Base-by-base conservation (phyloP, 1,140 invertebrate species). In the Platyscapa corneri region DNA sequence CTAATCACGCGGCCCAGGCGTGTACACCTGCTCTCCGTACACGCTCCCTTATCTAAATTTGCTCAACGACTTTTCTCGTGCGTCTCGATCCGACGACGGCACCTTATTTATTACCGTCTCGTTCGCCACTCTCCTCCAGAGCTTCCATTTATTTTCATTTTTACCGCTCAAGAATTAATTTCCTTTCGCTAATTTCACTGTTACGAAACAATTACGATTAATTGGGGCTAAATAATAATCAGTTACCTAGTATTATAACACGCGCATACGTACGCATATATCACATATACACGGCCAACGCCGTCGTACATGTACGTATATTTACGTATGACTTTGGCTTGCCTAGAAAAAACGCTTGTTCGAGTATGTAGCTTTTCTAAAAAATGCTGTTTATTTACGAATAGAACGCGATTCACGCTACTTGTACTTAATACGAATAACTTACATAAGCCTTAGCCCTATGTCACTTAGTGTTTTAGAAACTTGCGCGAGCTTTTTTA, bases 321-420 rank as follows among this genome's bases (percentile, higher is more conserved):
- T 20, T 10, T 56, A 81, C 16, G 83, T 88, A 88, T 88, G 85
- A 89, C 84, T 86, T 90, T 42, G 82, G 88, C 89, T 90, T 90
- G 87, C 88, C 87, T 88, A 89, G 86, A 87, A 49, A 89, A 83
- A 80, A 85, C 39, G 89, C 89, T 90, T 88, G 83, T 88, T 87
- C 88, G 87, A 89, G 87, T 87, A 88, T 86, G 75, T 88, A 88
- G 87, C 87, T 88, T 89, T 46, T 82, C 70, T 46, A 86, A 86
- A 83, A 60, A 46, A 70, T 49, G 86, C 85, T 82, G 76, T 53
- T 80, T 56, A 79, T 85, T 72, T 65, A 85, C 16, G 60, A 79
- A 85, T 74, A 27, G 37, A 81, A 76, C 78, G 67, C 70, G 83
- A 85, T 81, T 76, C 60, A 81, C 49, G 72, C 56, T 65, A 84